A percentile compares a stretch with the other conserved stretches of the same genome.
phyloP scores from a whole-genome alignment of 2,797 vertebrate species.

The Alcedo atthis region DNA sequence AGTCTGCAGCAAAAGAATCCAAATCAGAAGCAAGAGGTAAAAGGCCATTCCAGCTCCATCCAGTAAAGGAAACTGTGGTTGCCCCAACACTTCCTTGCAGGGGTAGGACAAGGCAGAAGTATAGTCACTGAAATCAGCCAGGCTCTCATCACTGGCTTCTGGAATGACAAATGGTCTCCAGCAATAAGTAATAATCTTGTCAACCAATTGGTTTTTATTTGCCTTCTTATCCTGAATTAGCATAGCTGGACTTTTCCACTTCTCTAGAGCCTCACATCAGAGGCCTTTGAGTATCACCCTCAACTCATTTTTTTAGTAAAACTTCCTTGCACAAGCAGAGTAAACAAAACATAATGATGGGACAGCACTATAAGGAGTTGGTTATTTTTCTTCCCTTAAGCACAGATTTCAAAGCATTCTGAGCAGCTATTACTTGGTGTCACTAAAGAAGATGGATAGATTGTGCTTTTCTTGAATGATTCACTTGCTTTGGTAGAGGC shows the following conservation, averaged over 20 bases:
- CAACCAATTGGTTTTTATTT: not conserved
- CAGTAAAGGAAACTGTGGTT: not conserved
- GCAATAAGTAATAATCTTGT: not conserved
- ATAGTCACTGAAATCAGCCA: not conserved
- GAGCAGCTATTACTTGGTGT: slow-evolving; percentile 57
- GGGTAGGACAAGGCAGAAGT: not conserved
- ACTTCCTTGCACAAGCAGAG: not conserved
- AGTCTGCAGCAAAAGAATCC: not conserved
- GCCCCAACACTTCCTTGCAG: not conserved
- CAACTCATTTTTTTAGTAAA: not conserved
- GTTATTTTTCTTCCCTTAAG: slow-evolving; percentile 40
- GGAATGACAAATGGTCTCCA: not conserved
- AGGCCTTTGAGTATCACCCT: not conserved
- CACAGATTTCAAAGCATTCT: slow-evolving; percentile 22
- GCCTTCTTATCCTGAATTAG: not conserved
- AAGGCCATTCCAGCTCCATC: not conserved
- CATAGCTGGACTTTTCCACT: not conserved
- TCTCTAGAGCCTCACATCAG: not conserved
- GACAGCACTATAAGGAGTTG: not conserved
- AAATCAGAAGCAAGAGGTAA: not conserved
- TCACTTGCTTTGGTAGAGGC: slow-evolving; percentile 46
- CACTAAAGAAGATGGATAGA: slow-evolving; percentile 44
- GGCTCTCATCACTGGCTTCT: not conserved
- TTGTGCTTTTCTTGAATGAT: slow-evolving; percentile 46
- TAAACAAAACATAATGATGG: not conserved